Percentiles rank a stretch among this genome's conserved stretches.
Evolutionary conservation across 2,113 vertebrate species (phyloP).

Genomic region (Lamprologus tigripictilis): DNA sequence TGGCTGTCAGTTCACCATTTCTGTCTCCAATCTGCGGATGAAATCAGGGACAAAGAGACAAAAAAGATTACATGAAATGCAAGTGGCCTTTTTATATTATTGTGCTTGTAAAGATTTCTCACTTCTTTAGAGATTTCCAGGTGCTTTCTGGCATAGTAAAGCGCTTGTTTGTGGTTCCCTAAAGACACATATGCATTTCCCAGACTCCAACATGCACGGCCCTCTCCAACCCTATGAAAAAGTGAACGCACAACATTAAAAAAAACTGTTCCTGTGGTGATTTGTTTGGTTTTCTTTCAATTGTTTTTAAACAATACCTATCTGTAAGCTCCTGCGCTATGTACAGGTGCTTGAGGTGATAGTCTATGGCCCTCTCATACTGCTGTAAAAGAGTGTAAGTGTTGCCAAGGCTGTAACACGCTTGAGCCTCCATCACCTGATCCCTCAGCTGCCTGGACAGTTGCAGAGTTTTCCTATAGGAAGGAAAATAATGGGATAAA

Average conservation of each 20-base stretch:
- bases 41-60: neutral
- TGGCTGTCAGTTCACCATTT: slow-evolving; percentile 83
- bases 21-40: slow-evolving; percentile 82
- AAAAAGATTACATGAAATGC: neutral
- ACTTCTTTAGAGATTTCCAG: slow-evolving; percentile 94
- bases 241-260: neutral
- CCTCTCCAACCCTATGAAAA: slow-evolving; percentile 86
- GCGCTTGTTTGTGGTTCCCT: slow-evolving; percentile 84
- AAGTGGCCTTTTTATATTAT: neutral
- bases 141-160: slow-evolving; percentile 87
- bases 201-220: slow-evolving; percentile 94
- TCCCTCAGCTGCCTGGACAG: slow-evolving; percentile 90
- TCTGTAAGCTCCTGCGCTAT: slow-evolving; percentile 94
- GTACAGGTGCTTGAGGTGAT: slow-evolving; percentile 89
- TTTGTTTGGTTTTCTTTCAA: neutral
- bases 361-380: slow-evolving; percentile 85
- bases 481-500: neutral
- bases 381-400: slow-evolving; percentile 90
- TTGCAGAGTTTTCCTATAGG: slow-evolving; percentile 85
- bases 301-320: slow-evolving; percentile 67
- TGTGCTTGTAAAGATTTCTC: neutral
- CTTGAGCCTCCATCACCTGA: slow-evolving; percentile 93
- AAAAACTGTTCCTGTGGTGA: neutral
- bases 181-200: slow-evolving; percentile 91
- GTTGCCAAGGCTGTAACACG: slow-evolving; percentile 96